Evolutionary conservation across 2,797 vertebrate species (phyloP), one percentile per base, ranked within the genome.

Genomic region (Syngnathus acus): DNA sequence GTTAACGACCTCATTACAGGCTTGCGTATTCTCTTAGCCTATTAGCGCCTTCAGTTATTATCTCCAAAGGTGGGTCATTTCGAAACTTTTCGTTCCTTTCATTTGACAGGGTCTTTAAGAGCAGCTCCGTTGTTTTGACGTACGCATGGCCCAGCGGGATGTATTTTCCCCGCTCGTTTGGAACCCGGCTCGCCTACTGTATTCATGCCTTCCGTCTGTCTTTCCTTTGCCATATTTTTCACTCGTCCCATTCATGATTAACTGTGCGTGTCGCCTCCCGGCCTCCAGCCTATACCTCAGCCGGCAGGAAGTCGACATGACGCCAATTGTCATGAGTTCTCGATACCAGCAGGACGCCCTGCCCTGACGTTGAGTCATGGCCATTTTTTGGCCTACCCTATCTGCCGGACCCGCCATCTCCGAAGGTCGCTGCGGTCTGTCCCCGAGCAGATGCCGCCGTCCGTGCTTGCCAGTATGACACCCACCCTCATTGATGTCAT

Each of bases 401-500:
- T 32, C 32, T 32, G 32, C 32, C 32, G 32, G 32, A 32, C 32
- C 32, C 32, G 32, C 32, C 21, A 54, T 11, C 10, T 54, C 26
- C 14, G 21, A 26, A 54, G 10, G 53, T 5, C 48, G 8, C n/a
- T n/a, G 9, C 42, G 9, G 8, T 51, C 50, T 51, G 48, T 61
- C 64, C 61, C 76, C 71, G 75, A 81, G 78, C 80, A 75, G 62
- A 79, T 47, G 71, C 79, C n/a, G 26, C 26, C 26, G 26, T 26
- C 26, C 26, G 68, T 70, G 81, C 81, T 32, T 74, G 72, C 69
- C 67, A 71, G 83, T 75, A 83, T 84, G 83, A 89, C 88, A 84
- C 83, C 73, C 88, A 84, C 83, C 73, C 77, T 73, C 80, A 71
- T 84, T 83, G 87, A 87, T 88, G 85, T 90, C 79, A 88, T 89